phyloP scores from a whole-genome alignment of 2,888 invertebrate species.

The Iselma pallidipennis region DNA sequence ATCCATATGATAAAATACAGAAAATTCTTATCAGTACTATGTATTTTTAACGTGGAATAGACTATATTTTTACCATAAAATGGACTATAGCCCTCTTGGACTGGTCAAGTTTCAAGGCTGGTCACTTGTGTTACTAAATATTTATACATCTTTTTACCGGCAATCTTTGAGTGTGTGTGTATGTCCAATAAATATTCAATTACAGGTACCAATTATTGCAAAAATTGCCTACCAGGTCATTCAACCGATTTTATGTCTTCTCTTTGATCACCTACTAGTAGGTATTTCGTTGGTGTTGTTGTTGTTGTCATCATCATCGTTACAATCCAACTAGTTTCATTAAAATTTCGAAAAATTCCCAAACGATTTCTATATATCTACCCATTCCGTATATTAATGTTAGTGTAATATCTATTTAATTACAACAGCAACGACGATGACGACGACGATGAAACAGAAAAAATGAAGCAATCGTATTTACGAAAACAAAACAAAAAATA shows the following conservation, averaged over 20 bases:
- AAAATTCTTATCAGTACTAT: too few species aligned
- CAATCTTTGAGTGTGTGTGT: too few species aligned
- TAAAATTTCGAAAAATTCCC: constrained; percentile 1
- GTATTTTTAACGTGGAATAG: too few species aligned
- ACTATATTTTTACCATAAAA: too few species aligned
- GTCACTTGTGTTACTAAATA: not conserved
- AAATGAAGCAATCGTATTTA: not conserved
- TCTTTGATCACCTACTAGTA: not conserved
- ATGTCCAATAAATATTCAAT: too few species aligned
- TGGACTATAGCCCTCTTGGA: too few species aligned
- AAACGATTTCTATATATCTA: not conserved
- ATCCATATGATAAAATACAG: too few species aligned
- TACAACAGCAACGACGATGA: not conserved
- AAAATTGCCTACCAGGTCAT: not conserved
- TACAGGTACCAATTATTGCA: not conserved
- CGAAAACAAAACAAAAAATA: too few species aligned
- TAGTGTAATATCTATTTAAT: not conserved
- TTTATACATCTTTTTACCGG: too few species aligned
- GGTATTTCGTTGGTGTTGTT: not conserved
- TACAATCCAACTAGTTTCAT: too few species aligned
- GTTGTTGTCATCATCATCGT: not conserved
- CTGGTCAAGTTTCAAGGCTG: not conserved
- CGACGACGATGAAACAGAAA: not conserved
- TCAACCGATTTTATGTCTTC: not conserved
- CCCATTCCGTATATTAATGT: not conserved